Evolutionary conservation across 2,888 invertebrate species (phyloP).

Genomic region (Stegophylla sp.): DNA sequence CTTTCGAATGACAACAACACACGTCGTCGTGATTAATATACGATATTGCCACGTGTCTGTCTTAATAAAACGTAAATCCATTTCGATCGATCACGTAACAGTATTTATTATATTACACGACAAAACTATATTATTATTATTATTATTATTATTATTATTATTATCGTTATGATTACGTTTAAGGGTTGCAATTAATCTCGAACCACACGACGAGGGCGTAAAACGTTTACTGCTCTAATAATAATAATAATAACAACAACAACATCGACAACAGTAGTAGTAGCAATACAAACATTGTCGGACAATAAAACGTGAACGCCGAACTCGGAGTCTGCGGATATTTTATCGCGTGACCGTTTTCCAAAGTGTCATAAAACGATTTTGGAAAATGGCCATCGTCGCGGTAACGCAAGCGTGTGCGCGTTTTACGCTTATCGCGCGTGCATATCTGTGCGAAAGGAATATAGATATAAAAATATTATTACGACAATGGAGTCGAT

Average conservation of each 20-base stretch:
- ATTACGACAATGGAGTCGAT: no score
- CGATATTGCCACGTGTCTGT: no score
- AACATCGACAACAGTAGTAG: no score
- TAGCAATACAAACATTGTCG: background rate
- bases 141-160: no score
- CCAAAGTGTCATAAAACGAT: conserved; percentile 11
- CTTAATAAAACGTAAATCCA: background rate
- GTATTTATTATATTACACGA: background rate
- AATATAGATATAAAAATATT: no score
- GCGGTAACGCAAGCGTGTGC: background rate
- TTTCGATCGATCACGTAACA: background rate
- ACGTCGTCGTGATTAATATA: no score
- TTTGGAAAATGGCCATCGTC: conserved; percentile 25
- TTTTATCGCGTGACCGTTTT: conserved; percentile 5
- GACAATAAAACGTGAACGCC: background rate
- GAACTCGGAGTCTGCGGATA: no score
- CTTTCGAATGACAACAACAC: no score
- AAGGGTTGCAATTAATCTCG: background rate
- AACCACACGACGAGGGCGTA: background rate
- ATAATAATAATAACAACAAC: background rate
- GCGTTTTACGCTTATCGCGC: no score
- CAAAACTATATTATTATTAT: no score
- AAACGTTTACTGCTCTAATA: background rate
- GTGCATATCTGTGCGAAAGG: no score
- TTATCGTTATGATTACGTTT: background rate